These are phyloP conservation scores for Rutilus rutilus DNA, from an alignment of 2,113 vertebrate species.

Conservation along the genomic window DNA sequence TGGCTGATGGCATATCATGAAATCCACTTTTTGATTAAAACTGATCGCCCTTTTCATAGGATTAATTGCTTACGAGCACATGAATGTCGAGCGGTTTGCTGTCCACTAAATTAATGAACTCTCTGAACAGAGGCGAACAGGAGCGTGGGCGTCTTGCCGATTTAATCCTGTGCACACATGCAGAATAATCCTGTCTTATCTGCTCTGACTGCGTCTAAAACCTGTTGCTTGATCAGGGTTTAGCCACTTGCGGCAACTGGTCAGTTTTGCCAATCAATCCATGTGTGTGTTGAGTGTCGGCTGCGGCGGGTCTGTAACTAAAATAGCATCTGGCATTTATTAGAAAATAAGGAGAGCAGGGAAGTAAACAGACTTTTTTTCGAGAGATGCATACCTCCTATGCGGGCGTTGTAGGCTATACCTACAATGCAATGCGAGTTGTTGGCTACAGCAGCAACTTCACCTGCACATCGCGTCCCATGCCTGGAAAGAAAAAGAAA, in stretches of 20 bases:
- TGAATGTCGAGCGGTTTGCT: slow-evolving; percentile 44
- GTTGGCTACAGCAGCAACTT: slow-evolving; percentile 89
- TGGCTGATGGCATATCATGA: slow-evolving; percentile 45
- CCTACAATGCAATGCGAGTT: slow-evolving; percentile 92
- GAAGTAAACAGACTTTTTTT: background rate
- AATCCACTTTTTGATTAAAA: slow-evolving; percentile 58
- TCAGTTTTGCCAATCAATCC: background rate
- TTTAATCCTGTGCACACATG: slow-evolving; percentile 55
- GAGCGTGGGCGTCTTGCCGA: slow-evolving; percentile 11
- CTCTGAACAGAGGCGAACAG: background rate
- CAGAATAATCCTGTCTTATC: slow-evolving; percentile 40
- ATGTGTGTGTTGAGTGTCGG: background rate
- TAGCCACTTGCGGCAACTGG: slow-evolving; percentile 7
- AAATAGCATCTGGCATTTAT: slow-evolving; percentile 10
- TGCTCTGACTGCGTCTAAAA: background rate
- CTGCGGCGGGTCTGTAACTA: background rate
- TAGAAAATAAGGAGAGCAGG: background rate
- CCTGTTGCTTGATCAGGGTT: slow-evolving; percentile 33
- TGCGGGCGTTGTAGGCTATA: slow-evolving; percentile 88
- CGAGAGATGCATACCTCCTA: slow-evolving; percentile 82
- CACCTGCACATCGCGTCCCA: slow-evolving; percentile 90
- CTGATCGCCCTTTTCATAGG: slow-evolving; percentile 36
- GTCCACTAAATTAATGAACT: slow-evolving; percentile 40
- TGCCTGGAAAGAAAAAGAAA: slow-evolving; percentile 74
- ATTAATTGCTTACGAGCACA: slow-evolving; percentile 57